Percentiles rank a stretch among this genome's conserved stretches.
Conservation (phyloP, 1,140 invertebrate species). For the Drosophila orosa region DNA sequence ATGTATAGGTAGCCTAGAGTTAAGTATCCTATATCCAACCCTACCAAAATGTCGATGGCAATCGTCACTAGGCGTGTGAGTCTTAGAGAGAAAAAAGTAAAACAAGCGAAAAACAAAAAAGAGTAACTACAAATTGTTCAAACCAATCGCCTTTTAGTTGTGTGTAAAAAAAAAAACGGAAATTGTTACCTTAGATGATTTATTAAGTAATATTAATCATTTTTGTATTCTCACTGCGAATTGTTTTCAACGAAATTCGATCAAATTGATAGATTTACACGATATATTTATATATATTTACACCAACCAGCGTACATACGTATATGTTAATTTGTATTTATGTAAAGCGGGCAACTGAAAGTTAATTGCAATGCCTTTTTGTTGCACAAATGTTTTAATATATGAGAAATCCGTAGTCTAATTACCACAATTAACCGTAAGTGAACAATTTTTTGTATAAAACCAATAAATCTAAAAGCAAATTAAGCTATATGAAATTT, state of each 20-base stretch:
- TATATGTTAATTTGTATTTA: constrained; percentile 72
- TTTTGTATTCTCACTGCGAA: constrained; percentile 59
- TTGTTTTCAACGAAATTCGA: constrained; percentile 69
- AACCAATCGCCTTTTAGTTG: constrained; percentile 70
- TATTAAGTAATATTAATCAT: constrained; percentile 40
- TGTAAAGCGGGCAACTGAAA: constrained; percentile 51
- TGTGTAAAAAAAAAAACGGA: constrained; percentile 53
- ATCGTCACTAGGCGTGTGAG: constrained; percentile 44
- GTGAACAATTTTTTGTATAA: constrained; percentile 69
- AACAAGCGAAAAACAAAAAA: constrained; percentile 20
- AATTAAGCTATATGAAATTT: constrained; percentile 58
- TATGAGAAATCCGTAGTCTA: constrained; percentile 63
- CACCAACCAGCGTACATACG: constrained; percentile 22
- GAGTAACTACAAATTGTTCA: constrained; percentile 60
- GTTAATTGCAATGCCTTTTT: constrained; percentile 78
- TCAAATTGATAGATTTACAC: constrained; percentile 60
- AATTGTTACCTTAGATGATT: constrained; percentile 61
- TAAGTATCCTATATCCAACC: constrained; percentile 44
- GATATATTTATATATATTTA: constrained; percentile 52
- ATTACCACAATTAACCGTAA: constrained; percentile 72
- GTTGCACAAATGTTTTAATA: constrained; percentile 77
- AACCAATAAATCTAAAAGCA: constrained; percentile 53
- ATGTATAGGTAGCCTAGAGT: constrained; percentile 61
- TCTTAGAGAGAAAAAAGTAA: constrained; percentile 26
- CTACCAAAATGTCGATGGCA: constrained; percentile 31